Evolutionary conservation across 2,888 invertebrate genomes (phyloP).

Genomic region (Diarsia rubi): DNA sequence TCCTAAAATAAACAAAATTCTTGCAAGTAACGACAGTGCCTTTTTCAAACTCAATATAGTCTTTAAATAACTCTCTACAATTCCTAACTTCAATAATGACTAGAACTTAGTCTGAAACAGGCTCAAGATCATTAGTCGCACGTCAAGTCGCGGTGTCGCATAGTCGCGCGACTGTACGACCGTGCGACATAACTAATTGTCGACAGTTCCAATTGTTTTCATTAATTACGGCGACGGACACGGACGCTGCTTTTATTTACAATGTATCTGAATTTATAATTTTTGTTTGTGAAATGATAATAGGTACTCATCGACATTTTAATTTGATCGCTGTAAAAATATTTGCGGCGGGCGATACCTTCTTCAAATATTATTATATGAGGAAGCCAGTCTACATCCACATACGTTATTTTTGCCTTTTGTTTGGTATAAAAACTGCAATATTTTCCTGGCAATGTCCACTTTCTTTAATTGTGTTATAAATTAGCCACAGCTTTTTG

Average conservation of each 20-base stretch:
- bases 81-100: slow-evolving; percentile 19
- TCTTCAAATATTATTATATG: slow-evolving; percentile 5
- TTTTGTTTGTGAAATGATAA: slow-evolving; percentile 42
- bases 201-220: slow-evolving; percentile 49
- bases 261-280: slow-evolving; percentile 59
- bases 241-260: slow-evolving; percentile 52
- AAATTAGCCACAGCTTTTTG: too few species aligned
- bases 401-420: neutral
- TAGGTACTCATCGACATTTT: slow-evolving; percentile 33
- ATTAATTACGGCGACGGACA: slow-evolving; percentile 56
- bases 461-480: neutral
- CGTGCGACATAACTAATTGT: slow-evolving; percentile 52
- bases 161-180: slow-evolving; percentile 17
- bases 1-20: neutral
- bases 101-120: slow-evolving; percentile 4
- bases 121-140: slow-evolving; percentile 42
- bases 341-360: slow-evolving; percentile 1
- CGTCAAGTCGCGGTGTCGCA: slow-evolving; percentile 42
- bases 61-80: slow-evolving; percentile 1
- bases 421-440: neutral
- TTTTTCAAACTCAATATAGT: neutral
- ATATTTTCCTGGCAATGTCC: neutral
- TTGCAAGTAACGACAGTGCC: neutral
- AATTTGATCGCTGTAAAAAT: slow-evolving; percentile 24
- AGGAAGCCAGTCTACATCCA: neutral